Evolutionary conservation across 2,113 vertebrate genomes (phyloP).

Genomic region (Gasterosteus nipponicus): DNA sequence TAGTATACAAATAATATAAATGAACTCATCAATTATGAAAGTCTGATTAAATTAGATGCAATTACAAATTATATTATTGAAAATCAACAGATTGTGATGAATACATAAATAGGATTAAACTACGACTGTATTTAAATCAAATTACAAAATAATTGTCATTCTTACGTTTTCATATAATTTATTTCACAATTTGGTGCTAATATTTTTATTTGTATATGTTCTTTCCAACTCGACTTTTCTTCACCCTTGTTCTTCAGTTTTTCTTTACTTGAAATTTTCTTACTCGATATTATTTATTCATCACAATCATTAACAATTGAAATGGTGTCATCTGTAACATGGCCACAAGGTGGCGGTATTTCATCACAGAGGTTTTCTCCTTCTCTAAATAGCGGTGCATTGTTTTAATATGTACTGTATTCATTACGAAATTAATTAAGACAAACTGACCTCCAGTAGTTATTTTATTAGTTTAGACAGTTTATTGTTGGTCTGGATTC

Average conservation of each 20-base stretch:
- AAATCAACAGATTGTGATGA: no score
- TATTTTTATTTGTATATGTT: not conserved
- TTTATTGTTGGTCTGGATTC: accelerated
- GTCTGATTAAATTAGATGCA: no score
- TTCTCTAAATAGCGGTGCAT: not conserved
- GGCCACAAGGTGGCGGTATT: conserved; percentile 1
- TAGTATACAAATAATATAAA: no score
- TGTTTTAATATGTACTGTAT: not conserved
- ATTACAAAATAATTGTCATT: no score
- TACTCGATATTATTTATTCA: no score
- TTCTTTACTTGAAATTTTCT: not conserved
- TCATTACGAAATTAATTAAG: not conserved
- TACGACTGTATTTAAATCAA: no score
- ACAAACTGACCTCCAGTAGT: not conserved
- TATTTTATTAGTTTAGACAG: no score
- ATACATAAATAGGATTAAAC: no score
- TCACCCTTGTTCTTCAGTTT: not conserved
- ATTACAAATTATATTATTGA: no score
- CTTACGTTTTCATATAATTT: no score
- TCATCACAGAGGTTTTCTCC: not conserved
- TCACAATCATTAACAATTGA: no score
- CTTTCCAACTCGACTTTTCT: not conserved
- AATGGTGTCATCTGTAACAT: not conserved
- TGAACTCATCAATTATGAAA: no score
- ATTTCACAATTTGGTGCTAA: not conserved